Evolutionary conservation across 2,113 vertebrate species (phyloP), one percentile per base, ranked within the genome.

Genomic region (Oreochromis spilurus): DNA sequence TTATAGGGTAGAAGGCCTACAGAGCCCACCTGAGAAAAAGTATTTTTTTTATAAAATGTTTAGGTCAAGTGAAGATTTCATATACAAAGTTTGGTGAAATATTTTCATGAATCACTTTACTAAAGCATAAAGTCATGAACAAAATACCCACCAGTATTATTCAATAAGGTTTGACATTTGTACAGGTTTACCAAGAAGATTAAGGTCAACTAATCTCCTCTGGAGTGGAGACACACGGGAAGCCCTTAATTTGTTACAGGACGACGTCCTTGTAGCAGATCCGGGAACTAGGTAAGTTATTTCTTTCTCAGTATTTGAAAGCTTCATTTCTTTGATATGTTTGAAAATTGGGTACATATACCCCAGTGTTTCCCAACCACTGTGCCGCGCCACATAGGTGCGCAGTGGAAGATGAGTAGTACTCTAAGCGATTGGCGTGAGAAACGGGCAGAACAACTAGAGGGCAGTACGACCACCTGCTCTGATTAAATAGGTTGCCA

Each of bases 201-300:
- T 99, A 87, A 80, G 97, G 5, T 96, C 97, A 36, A 99, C 97
- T 43, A 97, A 93, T 4, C 96, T 98, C 83, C 95, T 98, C 13
- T 99, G 97, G 98, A 96, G 87, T 17, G 97, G 98, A 57, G 97
- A 86, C 60, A 99, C 97, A 0, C 90, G 96, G 80, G 96, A 96
- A 0, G 98, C 97, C 3, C 92, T 98, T 1, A 81, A 87, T 9
- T 95, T 99, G 84, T 95, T 99, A 60, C 96, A 96, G 43, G 98
- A 98, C 10, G 98, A 99, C 0, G 90, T 98, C 12, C 93, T 99
- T 34, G 97, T 98, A 21, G 97, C 95, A 0, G 97, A 98, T 82
- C 98, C 97, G 4, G 97, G 98, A 85, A 98, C 97, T 84, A 98
- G 96, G 98, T 98, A 90, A 95, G 95, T 81, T 67, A n/a, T 62